Conservation (phyloP, 1,140 invertebrate species). For the Megathymus violae region DNA sequence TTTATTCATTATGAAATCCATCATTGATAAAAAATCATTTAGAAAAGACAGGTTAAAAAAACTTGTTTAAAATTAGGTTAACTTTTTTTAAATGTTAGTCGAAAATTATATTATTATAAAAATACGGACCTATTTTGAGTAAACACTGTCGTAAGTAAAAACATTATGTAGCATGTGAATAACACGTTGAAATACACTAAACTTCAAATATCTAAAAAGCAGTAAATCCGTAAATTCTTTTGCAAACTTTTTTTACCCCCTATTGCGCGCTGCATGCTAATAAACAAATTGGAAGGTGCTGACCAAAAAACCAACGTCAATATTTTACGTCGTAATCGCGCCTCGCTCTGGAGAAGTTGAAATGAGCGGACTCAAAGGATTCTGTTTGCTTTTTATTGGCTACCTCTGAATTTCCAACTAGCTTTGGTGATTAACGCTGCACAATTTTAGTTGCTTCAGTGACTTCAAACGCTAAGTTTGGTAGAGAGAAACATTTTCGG, state of each 20-base stretch:
- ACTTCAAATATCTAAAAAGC: background rate
- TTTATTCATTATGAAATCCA: too few relatives aligned
- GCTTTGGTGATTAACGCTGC: slow-evolving; percentile 11
- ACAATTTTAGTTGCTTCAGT: slow-evolving; percentile 4
- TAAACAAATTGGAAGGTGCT: slow-evolving; percentile 4
- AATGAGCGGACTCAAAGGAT: slow-evolving; percentile 18
- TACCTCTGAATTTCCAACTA: slow-evolving; percentile 11
- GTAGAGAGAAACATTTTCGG: too few relatives aligned
- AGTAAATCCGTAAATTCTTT: background rate
- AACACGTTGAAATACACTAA: background rate
- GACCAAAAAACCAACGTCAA: slow-evolving; percentile 9
- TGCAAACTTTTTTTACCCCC: background rate
- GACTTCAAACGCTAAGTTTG: background rate
- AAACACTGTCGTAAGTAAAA: too few relatives aligned
- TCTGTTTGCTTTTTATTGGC: slow-evolving; percentile 23
- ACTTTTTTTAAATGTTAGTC: too few relatives aligned
- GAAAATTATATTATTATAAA: too few relatives aligned
- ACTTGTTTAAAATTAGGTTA: too few relatives aligned
- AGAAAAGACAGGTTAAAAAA: too few relatives aligned
- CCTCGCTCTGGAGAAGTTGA: slow-evolving; percentile 5
- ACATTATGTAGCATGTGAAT: background rate
- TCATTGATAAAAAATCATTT: too few relatives aligned
- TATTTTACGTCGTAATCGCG: slow-evolving; percentile 16
- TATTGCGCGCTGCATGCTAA: background rate
- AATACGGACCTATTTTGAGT: too few relatives aligned